These are phyloP conservation scores for Crossocerus cetratus DNA, from an alignment of 2,888 invertebrate genomes.

Conservation along the genomic window DNA sequence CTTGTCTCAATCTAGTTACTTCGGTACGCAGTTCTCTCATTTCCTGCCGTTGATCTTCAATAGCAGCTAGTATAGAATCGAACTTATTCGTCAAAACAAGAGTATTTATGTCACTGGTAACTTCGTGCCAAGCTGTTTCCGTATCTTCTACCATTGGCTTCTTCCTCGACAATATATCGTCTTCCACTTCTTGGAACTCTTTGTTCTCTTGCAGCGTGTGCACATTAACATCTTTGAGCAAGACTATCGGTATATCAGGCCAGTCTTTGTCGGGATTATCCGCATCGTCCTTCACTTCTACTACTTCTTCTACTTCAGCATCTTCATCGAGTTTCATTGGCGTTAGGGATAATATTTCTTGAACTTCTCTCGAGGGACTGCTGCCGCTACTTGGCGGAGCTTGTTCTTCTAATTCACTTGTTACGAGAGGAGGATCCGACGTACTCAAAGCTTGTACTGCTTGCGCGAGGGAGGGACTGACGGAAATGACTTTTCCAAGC, in stretches of 20 bases:
- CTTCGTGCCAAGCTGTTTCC: slow-evolving; percentile 54
- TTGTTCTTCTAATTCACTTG: slow-evolving; percentile 69
- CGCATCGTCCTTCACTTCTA: slow-evolving; percentile 59
- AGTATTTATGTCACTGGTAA: slow-evolving; percentile 55
- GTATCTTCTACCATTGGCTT: slow-evolving; percentile 38
- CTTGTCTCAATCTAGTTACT: slow-evolving; percentile 65
- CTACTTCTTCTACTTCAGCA: slow-evolving; percentile 59
- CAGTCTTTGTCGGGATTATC: slow-evolving; percentile 69
- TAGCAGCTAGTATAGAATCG: slow-evolving; percentile 65
- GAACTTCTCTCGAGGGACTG: slow-evolving; percentile 93
- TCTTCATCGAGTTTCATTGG: slow-evolving; percentile 72
- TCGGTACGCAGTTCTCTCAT: slow-evolving; percentile 67
- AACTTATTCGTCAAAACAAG: slow-evolving; percentile 66
- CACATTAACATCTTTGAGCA: slow-evolving; percentile 71
- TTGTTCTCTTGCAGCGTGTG: slow-evolving; percentile 57
- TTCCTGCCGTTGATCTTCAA: slow-evolving; percentile 71
- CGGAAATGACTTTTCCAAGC: slow-evolving; percentile 65
- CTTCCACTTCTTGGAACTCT: slow-evolving; percentile 54
- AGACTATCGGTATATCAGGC: slow-evolving; percentile 76
- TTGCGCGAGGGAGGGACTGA: slow-evolving; percentile 69
- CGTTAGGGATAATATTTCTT: slow-evolving; percentile 88
- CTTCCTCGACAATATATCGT: slow-evolving; percentile 46
- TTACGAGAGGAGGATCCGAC: slow-evolving; percentile 67
- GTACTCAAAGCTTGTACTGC: slow-evolving; percentile 68
- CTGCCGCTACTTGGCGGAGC: slow-evolving; percentile 87